These are phyloP conservation scores for Manis pentadactyla DNA, from an alignment of 2,797 vertebrate genomes.

Conservation along the genomic window DNA sequence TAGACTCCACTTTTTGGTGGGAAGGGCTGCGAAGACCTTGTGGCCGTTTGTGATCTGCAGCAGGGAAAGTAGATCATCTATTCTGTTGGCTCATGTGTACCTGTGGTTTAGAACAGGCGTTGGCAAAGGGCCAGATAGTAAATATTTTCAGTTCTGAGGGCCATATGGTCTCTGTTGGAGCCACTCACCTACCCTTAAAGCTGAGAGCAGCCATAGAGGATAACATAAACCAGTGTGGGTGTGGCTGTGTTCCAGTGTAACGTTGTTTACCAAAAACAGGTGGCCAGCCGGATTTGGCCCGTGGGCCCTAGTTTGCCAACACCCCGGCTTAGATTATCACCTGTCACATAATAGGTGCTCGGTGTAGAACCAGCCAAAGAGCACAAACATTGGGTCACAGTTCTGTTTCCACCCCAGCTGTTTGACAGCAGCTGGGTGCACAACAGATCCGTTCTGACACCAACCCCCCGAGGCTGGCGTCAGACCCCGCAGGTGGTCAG, in stretches of 20 bases:
- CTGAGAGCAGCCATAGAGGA: neutral
- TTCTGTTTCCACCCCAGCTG: neutral
- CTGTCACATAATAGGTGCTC: neutral
- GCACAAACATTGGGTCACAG: neutral
- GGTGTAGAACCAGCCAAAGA: neutral
- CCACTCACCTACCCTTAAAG: neutral
- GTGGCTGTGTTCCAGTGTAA: neutral
- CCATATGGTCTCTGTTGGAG: neutral
- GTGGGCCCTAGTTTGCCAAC: fast-evolving
- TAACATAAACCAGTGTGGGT: neutral
- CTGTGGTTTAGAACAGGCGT: neutral
- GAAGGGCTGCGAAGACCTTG: neutral
- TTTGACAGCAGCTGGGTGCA: neutral
- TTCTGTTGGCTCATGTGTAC: neutral
- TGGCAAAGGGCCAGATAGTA: neutral
- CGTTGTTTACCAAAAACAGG: neutral
- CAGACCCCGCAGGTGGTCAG: neutral
- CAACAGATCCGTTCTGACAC: fast-evolving
- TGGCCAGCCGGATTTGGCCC: neutral
- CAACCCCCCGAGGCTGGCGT: no score
- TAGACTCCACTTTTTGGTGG: neutral
- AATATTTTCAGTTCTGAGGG: neutral
- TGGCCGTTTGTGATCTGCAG: neutral
- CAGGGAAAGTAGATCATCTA: neutral
- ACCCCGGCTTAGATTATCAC: neutral